Conservation (phyloP, 2,797 vertebrate genomes). For the Denticeps clupeoides region DNA sequence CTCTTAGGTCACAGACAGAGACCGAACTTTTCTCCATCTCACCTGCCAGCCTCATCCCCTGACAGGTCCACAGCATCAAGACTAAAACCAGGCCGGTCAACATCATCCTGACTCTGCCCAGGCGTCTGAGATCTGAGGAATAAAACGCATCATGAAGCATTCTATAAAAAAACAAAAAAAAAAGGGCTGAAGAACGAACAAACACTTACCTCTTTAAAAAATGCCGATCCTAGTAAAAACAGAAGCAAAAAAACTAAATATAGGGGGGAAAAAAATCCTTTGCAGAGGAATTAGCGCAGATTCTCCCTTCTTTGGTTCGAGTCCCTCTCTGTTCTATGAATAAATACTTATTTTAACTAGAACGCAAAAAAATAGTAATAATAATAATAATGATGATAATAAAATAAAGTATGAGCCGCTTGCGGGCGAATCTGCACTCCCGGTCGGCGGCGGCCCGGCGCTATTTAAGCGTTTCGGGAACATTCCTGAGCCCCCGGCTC, state of each 20-base stretch:
- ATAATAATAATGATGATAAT: too few relatives aligned
- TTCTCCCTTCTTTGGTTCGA: too few relatives aligned
- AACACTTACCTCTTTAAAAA: too few relatives aligned
- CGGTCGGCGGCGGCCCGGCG: conserved; percentile 18
- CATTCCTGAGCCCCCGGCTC: conserved; percentile 66
- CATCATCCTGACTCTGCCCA: conserved; percentile 57
- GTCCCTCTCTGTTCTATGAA: too few relatives aligned
- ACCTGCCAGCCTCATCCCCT: conserved; percentile 72
- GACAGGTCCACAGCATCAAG: conserved; percentile 55
- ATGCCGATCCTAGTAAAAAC: too few relatives aligned
- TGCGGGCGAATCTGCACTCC: conserved; percentile 40
- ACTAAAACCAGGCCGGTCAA: conserved; percentile 62
- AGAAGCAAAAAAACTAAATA: too few relatives aligned
- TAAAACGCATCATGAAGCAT: neutral
- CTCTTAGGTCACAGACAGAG: too few relatives aligned
- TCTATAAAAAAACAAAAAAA: neutral
- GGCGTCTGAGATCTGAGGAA: conserved; percentile 18
- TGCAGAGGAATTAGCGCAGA: too few relatives aligned
- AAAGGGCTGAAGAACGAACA: too few relatives aligned
- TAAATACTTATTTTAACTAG: too few relatives aligned
- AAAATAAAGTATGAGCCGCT: conserved; percentile 27
- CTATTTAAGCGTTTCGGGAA: conserved; percentile 69
- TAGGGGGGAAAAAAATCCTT: too few relatives aligned
- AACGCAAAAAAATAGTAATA: too few relatives aligned
- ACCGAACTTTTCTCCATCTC: conserved; percentile 35